Percentiles rank a stretch among this genome's conserved stretches.
These are phyloP conservation scores for Drosophila mojavensis DNA, from an alignment of 1,140 invertebrate species.

Conservation along the genomic window DNA sequence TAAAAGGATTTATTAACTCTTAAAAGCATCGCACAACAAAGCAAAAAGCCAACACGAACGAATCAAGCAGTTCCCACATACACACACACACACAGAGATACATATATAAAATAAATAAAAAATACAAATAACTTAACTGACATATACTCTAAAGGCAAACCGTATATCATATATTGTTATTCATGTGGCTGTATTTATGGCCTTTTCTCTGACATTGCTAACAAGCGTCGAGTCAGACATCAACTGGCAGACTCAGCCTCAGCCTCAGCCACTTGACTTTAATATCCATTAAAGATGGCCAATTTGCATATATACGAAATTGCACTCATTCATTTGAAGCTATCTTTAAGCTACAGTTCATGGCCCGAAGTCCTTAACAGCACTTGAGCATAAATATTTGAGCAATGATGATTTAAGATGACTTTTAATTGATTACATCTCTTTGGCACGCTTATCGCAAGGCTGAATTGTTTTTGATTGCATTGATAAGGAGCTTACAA, in stretches of 20 bases:
- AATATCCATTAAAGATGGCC: background rate
- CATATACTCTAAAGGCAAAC: constrained; percentile 19
- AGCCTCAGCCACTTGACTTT: too few species aligned
- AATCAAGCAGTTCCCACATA: constrained; percentile 21
- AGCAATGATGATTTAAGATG: too few species aligned
- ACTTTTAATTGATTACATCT: too few species aligned
- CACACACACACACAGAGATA: constrained; percentile 12
- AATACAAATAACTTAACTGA: constrained; percentile 29
- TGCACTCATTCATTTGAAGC: background rate
- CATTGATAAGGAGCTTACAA: too few species aligned
- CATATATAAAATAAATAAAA: constrained; percentile 18
- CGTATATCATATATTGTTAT: constrained; percentile 27
- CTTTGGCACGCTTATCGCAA: too few species aligned
- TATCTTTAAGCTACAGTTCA: too few species aligned
- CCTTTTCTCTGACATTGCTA: background rate
- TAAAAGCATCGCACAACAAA: constrained; percentile 78
- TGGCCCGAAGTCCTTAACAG: too few species aligned
- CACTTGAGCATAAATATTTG: too few species aligned
- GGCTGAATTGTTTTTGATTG: too few species aligned
- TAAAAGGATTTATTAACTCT: constrained; percentile 83
- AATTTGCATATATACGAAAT: background rate
- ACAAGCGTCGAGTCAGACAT: background rate
- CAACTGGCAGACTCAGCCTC: background rate
- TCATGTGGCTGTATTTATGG: constrained; percentile 2
- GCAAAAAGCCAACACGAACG: constrained; percentile 56